Conservation (phyloP, 2,888 invertebrate species). For the Noctuana brunneofusca region DNA sequence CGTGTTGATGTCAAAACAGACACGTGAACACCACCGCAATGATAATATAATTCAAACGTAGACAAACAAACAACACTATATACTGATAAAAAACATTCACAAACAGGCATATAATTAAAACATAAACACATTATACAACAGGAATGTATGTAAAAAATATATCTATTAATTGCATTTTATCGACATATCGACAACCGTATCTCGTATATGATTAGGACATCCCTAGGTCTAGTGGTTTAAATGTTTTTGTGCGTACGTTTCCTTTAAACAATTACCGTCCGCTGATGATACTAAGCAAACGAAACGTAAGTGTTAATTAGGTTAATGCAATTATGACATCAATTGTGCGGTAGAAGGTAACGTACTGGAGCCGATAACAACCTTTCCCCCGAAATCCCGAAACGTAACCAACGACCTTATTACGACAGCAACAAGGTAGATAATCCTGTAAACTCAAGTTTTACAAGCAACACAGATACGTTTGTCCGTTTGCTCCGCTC, state of each 20-base stretch:
- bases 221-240: slow-evolving; percentile 18
- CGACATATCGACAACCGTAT: slow-evolving; percentile 22
- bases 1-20: slow-evolving; percentile 12
- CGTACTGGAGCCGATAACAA: slow-evolving; percentile 48
- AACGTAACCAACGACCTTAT: background rate
- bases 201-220: slow-evolving; percentile 18
- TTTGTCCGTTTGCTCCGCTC: slow-evolving; percentile 26
- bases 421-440: background rate
- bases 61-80: slow-evolving; percentile 14
- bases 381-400: background rate
- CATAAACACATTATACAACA: slow-evolving; percentile 17
- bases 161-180: slow-evolving; percentile 29
- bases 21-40: slow-evolving; percentile 15
- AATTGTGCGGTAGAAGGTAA: slow-evolving; percentile 47
- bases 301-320: slow-evolving; percentile 61
- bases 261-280: slow-evolving; percentile 51
- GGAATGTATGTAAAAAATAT: slow-evolving; percentile 6
- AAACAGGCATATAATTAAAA: slow-evolving; percentile 25
- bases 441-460: background rate
- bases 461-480: background rate
- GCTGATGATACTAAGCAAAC: slow-evolving; percentile 51
- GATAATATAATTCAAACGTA: slow-evolving; percentile 20
- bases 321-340: slow-evolving; percentile 65
- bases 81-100: slow-evolving; percentile 25
- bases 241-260: slow-evolving; percentile 32